phyloP scores from a whole-genome alignment of 2,113 vertebrate genomes.

The Salvelinus namaycush region DNA sequence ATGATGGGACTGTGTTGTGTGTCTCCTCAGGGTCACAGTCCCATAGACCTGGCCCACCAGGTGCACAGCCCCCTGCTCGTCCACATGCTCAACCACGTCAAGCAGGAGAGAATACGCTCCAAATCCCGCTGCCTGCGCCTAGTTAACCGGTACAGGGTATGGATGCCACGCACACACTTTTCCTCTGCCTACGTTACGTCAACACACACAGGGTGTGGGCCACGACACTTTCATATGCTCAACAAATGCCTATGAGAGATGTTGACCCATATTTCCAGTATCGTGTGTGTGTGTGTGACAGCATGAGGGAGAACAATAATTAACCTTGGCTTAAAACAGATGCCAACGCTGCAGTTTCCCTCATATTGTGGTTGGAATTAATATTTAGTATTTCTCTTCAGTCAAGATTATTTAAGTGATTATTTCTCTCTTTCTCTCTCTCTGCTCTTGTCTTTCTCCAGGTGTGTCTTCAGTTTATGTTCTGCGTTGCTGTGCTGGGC shows the following conservation, averaged over 20 bases:
- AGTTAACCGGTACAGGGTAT: conserved; percentile 85
- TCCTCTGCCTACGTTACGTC: not conserved
- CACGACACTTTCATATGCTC: not conserved
- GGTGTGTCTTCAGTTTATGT: conserved; percentile 73
- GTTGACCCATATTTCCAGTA: too few species aligned
- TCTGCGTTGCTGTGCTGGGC: conserved; percentile 76
- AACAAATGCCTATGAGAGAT: not conserved
- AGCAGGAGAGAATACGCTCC: conserved; percentile 79
- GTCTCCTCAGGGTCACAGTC: conserved; percentile 83
- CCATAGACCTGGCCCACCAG: conserved; percentile 86
- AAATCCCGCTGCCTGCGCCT: conserved; percentile 78
- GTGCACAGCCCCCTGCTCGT: conserved; percentile 84
- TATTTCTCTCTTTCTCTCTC: not conserved
- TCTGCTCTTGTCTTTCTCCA: conserved; percentile 24
- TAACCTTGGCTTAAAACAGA: too few species aligned
- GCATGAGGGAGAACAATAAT: too few species aligned
- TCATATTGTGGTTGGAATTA: too few species aligned
- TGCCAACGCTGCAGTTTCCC: too few species aligned
- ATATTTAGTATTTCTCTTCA: too few species aligned
- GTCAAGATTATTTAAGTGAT: not conserved
- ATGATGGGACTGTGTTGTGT: not conserved
- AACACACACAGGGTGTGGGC: not conserved
- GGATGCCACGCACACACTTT: not conserved
- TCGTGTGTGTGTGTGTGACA: too few species aligned
- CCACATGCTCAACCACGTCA: conserved; percentile 82